Evolutionary conservation across 2,797 vertebrate species (phyloP).

Genomic region (Peromyscus nudipes): DNA sequence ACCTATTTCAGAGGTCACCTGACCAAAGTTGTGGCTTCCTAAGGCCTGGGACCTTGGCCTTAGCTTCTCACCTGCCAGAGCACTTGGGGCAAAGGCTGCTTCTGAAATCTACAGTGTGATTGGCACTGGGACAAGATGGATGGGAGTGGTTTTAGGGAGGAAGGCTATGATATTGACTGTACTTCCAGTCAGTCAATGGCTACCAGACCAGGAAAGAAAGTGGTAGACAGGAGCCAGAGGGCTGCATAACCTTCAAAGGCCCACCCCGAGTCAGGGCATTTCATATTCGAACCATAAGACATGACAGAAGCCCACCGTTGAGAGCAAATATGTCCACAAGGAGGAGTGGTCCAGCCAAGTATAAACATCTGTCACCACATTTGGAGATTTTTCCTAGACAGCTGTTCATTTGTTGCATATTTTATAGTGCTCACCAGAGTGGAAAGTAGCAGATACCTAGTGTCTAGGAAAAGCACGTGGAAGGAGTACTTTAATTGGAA

Average conservation of each 20-base stretch:
- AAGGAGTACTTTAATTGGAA: not conserved
- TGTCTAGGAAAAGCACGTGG: not conserved
- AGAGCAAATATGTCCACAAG: not conserved
- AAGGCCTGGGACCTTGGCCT: not conserved
- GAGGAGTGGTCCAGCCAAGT: not conserved
- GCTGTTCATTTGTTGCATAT: not conserved
- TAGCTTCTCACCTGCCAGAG: not conserved
- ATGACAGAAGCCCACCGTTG: not conserved
- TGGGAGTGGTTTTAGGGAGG: too few relatives aligned
- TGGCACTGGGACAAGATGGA: not conserved
- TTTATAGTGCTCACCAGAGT: not conserved
- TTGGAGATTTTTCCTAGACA: not conserved
- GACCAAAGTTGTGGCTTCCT: not conserved
- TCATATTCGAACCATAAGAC: not conserved
- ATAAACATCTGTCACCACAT: not conserved
- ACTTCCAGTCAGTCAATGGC: not conserved
- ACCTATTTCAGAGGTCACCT: not conserved
- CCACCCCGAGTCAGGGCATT: not conserved
- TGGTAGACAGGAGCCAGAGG: not conserved
- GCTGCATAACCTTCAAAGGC: not conserved
- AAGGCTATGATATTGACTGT: not conserved
- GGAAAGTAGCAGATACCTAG: not conserved
- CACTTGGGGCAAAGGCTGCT: not conserved
- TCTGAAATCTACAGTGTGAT: not conserved
- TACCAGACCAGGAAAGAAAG: not conserved